Conservation (phyloP, 1,140 invertebrate species). For the Magallana gigas region DNA sequence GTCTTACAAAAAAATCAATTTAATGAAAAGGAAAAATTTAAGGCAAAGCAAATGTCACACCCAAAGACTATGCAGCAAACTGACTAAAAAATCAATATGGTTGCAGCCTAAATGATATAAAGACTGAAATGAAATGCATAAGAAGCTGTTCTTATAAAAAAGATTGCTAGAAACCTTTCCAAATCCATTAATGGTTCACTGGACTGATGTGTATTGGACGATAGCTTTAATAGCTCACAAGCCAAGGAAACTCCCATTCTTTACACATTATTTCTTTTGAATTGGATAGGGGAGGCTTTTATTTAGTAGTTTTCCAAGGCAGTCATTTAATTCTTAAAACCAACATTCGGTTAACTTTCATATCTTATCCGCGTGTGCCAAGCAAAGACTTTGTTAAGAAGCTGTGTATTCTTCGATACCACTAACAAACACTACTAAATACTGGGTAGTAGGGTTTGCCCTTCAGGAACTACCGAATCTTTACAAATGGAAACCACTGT, state of each 20-base stretch:
- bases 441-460: no score
- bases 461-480: no score
- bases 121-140: no score
- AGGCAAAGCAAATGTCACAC: no score
- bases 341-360: conserved; percentile 5
- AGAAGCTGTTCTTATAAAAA: no score
- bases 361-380: background rate
- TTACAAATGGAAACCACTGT: no score
- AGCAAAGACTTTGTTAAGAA: background rate
- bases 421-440: background rate
- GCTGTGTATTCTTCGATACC: background rate
- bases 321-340: background rate
- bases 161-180: background rate
- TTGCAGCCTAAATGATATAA: no score
- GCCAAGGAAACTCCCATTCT: background rate
- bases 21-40: no score
- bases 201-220: background rate
- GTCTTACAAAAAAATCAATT: no score
- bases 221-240: background rate
- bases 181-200: background rate
- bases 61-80: no score
- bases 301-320: background rate
- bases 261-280: background rate
- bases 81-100: no score
- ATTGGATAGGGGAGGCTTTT: background rate